Percentiles rank a stretch among this genome's conserved stretches.
Conservation (phyloP, 1,140 invertebrate genomes). For the Latrodectus geometricus region DNA sequence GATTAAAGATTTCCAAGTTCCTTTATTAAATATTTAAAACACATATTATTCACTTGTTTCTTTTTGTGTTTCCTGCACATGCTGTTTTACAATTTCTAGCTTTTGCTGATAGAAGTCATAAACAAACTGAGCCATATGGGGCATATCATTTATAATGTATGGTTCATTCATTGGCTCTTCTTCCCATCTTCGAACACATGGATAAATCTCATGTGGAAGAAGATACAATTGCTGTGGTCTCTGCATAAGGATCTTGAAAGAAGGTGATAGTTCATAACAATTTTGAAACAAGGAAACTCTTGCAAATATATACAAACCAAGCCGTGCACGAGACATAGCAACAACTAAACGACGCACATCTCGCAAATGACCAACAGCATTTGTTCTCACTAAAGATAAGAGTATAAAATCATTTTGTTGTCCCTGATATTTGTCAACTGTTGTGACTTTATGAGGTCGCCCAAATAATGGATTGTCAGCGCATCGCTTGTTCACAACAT, state of each 20-base stretch:
- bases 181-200: constrained; percentile 70
- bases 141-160: constrained; percentile 77
- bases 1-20: neutral
- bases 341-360: constrained; percentile 97
- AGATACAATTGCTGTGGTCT: constrained; percentile 83
- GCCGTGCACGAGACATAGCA: constrained; percentile 96
- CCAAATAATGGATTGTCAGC: constrained; percentile 97
- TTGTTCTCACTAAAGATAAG: constrained; percentile 94
- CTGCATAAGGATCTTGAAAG: constrained; percentile 84
- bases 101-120: constrained; percentile 63
- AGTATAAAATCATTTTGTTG: constrained; percentile 99
- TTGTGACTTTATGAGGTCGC: constrained; percentile 87
- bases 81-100: constrained; percentile 33
- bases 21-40: neutral
- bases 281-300: constrained; percentile 92
- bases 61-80: constrained; percentile 23
- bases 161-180: constrained; percentile 25
- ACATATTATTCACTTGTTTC: neutral
- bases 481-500: constrained; percentile 95
- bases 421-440: constrained; percentile 99
- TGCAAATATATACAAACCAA: constrained; percentile 97
- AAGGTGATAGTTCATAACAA: constrained; percentile 95
- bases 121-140: constrained; percentile 77
- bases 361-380: constrained; percentile 94
- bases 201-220: constrained; percentile 82